phyloP scores from a whole-genome alignment of 2,888 invertebrate species.

The Conus canariensis region DNA sequence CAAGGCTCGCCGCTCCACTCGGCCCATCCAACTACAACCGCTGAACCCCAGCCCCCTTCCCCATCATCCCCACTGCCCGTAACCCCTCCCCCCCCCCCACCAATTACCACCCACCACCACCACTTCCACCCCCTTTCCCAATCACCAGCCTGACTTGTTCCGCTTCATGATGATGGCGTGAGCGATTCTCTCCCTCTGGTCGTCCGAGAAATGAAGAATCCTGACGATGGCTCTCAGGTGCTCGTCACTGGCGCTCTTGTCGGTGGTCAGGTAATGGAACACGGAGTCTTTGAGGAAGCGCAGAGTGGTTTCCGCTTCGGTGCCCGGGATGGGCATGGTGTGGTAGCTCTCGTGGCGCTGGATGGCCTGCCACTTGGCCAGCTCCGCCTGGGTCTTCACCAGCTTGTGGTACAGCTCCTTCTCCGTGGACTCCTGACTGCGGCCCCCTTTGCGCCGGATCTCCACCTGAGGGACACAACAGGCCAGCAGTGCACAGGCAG shows the following conservation, averaged over 20 bases:
- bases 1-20: not conserved
- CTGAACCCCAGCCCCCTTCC: not conserved
- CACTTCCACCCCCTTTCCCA: no score
- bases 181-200: conserved; percentile 67
- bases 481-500: not conserved
- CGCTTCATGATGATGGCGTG: conserved; percentile 53
- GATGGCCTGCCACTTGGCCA: conserved; percentile 74
- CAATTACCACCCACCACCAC: no score
- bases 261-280: conserved; percentile 72
- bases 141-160: conserved; percentile 40
- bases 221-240: conserved; percentile 74
- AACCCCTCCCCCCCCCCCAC: not conserved
- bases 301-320: conserved; percentile 70
- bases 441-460: conserved; percentile 54
- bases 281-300: conserved; percentile 73
- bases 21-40: not conserved
- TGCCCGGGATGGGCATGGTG: conserved; percentile 66
- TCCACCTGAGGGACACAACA: conserved; percentile 66
- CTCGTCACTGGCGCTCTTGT: conserved; percentile 57
- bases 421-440: conserved; percentile 57
- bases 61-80: not conserved
- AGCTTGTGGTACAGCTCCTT: conserved; percentile 71
- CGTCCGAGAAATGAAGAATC: conserved; percentile 71
- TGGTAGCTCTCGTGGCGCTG: conserved; percentile 69
- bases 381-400: conserved; percentile 69